Percentiles rank a stretch among this genome's conserved stretches.
These are phyloP conservation scores for Cydia amplana DNA, from an alignment of 1,140 invertebrate genomes.

Conservation along the genomic window DNA sequence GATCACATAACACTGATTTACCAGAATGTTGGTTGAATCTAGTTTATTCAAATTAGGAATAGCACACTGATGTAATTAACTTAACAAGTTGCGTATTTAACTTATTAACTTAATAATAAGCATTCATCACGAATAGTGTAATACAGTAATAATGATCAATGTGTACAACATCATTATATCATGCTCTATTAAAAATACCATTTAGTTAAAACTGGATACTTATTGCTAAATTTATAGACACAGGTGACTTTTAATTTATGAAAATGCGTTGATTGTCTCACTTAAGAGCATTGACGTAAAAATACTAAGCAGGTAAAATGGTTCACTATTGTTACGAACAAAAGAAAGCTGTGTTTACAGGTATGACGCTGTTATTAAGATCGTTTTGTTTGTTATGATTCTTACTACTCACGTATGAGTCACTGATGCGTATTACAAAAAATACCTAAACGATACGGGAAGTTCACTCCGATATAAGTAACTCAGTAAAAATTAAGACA, in stretches of 20 bases:
- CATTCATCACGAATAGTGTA: too few relatives aligned
- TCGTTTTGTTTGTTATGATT: conserved; percentile 33
- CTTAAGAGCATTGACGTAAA: not conserved
- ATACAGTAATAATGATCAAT: not conserved
- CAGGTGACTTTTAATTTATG: not conserved
- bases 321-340: not conserved
- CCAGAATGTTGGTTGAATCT: too few relatives aligned
- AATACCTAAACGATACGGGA: conserved; percentile 32
- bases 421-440: conserved; percentile 24
- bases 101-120: not conserved
- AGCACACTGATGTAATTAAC: too few relatives aligned
- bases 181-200: not conserved
- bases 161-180: not conserved
- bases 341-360: not conserved
- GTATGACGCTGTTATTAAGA: not conserved
- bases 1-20: too few relatives aligned
- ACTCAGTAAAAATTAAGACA: not conserved
- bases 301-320: not conserved
- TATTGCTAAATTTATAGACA: not conserved
- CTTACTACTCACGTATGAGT: conserved; percentile 1
- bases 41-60: too few relatives aligned
- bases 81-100: too few relatives aligned
- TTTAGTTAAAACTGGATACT: conserved; percentile 10
- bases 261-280: not conserved
- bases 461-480: conserved; percentile 36